These are phyloP conservation scores for Perdita meconis DNA, from an alignment of 2,888 invertebrate species.

Conservation along the genomic window DNA sequence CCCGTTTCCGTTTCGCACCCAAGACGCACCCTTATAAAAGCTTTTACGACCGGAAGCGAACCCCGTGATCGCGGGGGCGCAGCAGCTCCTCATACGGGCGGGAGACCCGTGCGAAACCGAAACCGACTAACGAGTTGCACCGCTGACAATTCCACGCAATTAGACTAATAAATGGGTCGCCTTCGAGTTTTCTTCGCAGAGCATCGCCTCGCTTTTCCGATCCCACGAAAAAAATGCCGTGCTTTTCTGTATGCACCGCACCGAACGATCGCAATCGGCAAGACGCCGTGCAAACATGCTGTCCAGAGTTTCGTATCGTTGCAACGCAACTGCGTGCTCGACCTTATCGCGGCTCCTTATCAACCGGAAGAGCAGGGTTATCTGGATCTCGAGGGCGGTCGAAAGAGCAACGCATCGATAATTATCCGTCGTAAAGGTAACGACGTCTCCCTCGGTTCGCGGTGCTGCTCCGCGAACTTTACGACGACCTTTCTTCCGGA, in stretches of 20 bases:
- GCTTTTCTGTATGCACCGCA: background rate
- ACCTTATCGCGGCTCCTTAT: constrained; percentile 78
- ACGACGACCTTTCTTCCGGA: constrained; percentile 38
- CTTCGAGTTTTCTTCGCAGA: background rate
- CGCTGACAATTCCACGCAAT: constrained; percentile 48
- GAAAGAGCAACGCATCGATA: constrained; percentile 79
- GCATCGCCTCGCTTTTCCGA: background rate
- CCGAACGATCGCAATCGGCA: constrained; percentile 27
- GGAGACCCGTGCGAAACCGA: constrained; percentile 50
- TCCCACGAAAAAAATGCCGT: background rate
- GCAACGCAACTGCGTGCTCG: constrained; percentile 18
- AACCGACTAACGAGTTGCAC: background rate
- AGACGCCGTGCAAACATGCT: constrained; percentile 20
- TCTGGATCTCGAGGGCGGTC: constrained; percentile 73
- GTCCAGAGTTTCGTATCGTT: background rate
- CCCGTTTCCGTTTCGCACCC: constrained; percentile 63
- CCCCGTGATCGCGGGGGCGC: constrained; percentile 68
- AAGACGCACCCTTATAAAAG: constrained; percentile 74
- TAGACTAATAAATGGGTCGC: constrained; percentile 65
- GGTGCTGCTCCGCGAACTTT: constrained; percentile 38
- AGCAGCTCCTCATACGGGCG: constrained; percentile 13
- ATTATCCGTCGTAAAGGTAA: constrained; percentile 81
- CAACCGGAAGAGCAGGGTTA: constrained; percentile 78
- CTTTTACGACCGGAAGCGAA: constrained; percentile 79
- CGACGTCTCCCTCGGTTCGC: constrained; percentile 54